These are phyloP conservation scores for Bombus picipes DNA, from an alignment of 1,140 invertebrate species.

Conservation along the genomic window DNA sequence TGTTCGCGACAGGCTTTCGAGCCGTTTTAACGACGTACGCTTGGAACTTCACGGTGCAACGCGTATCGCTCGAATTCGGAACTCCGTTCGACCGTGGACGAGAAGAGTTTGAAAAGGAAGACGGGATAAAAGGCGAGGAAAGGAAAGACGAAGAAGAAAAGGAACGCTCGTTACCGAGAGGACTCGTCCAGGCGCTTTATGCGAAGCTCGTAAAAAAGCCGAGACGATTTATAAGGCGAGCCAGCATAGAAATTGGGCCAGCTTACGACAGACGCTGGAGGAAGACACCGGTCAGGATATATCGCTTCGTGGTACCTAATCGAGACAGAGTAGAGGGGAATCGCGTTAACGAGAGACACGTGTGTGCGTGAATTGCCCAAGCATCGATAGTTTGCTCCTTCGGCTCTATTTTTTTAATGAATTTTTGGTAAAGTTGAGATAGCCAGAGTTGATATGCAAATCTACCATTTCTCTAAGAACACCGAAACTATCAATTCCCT, in stretches of 20 bases:
- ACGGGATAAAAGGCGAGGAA: not conserved
- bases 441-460: too few relatives aligned
- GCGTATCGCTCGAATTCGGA: conserved; percentile 22
- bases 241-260: conserved; percentile 64
- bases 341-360: conserved; percentile 23
- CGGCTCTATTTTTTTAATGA: not conserved
- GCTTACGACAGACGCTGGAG: conserved; percentile 52
- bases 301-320: conserved; percentile 10
- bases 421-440: conserved; percentile 19
- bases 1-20: not conserved
- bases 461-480: too few relatives aligned
- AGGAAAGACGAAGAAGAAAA: conserved; percentile 13
- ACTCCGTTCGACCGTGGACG: conserved; percentile 11
- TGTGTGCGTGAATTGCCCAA: conserved; percentile 27
- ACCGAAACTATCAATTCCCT: too few relatives aligned
- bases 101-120: not conserved
- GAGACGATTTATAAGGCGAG: conserved; percentile 62
- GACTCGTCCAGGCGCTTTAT: conserved; percentile 51
- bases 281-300: conserved; percentile 18
- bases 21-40: conserved; percentile 39
- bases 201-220: conserved; percentile 61
- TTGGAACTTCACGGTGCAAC: not conserved
- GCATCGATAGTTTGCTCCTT: not conserved
- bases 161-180: conserved; percentile 45
- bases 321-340: not conserved